Evolutionary conservation across 2,113 vertebrate species (phyloP).

Genomic region (Scytalopus superciliaris): DNA sequence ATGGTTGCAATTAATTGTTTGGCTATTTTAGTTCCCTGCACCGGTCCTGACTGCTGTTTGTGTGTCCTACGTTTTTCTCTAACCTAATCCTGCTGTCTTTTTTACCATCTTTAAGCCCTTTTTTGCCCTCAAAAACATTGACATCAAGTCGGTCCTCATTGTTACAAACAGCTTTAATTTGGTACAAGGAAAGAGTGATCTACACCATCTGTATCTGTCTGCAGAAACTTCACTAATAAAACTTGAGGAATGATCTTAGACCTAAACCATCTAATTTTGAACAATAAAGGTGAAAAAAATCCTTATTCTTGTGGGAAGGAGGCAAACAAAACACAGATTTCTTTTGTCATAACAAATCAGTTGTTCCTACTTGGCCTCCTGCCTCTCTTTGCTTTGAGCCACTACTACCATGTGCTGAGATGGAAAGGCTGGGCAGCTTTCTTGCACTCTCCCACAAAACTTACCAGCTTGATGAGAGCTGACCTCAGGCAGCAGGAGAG

Average conservation of each 20-base stretch:
- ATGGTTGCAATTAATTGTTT: background rate
- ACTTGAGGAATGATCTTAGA: background rate
- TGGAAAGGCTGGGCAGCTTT: background rate
- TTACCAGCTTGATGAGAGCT: background rate
- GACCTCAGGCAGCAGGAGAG: background rate
- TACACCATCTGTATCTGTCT: rapidly evolving
- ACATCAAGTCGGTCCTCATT: rapidly evolving
- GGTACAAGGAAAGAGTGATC: background rate
- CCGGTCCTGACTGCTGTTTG: background rate
- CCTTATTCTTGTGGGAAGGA: background rate
- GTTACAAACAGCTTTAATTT: background rate
- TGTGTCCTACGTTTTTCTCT: background rate
- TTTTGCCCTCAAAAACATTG: background rate
- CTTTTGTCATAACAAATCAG: background rate
- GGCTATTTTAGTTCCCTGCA: background rate
- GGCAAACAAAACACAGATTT: background rate
- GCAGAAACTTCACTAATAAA: background rate
- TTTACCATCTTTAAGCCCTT: background rate
- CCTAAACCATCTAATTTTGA: background rate
- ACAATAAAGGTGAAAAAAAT: background rate
- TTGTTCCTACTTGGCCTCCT: background rate
- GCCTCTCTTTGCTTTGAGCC: background rate
- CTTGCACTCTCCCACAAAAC: background rate
- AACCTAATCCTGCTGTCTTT: background rate
- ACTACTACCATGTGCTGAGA: background rate